Conservation (phyloP, 2,888 invertebrate genomes). For the Agonopterix alstromeriana region DNA sequence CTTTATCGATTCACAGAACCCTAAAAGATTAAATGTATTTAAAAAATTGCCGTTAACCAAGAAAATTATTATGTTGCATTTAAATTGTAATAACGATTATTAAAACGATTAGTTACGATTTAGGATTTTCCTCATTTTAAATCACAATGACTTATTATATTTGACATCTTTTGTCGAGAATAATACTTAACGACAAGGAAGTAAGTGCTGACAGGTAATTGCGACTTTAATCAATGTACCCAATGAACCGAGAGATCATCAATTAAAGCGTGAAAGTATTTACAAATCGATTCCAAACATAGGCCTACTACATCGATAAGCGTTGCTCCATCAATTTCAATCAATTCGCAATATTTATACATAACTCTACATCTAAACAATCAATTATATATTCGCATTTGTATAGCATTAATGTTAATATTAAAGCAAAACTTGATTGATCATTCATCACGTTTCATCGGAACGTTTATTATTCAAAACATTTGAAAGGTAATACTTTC, state of each 20-base stretch:
- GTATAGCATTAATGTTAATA: slow-evolving; percentile 10
- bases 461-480: slow-evolving; percentile 3
- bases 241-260: neutral
- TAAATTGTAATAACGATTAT: too few relatives aligned
- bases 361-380: slow-evolving; percentile 1
- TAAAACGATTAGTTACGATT: too few relatives aligned
- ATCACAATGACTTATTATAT: too few relatives aligned
- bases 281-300: slow-evolving; percentile 11
- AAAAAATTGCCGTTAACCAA: too few relatives aligned
- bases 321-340: slow-evolving; percentile 2
- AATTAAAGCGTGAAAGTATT: slow-evolving; percentile 13
- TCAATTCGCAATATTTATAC: slow-evolving; percentile 12
- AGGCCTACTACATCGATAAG: slow-evolving; percentile 1
- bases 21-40: too few relatives aligned
- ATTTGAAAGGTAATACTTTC: slow-evolving; percentile 15
- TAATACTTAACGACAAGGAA: neutral
- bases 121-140: too few relatives aligned
- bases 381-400: slow-evolving; percentile 13
- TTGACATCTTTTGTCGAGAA: too few relatives aligned
- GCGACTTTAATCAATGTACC: neutral
- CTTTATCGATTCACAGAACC: too few relatives aligned
- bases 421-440: slow-evolving; percentile 11
- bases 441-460: slow-evolving; percentile 6
- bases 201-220: neutral
- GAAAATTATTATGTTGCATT: too few relatives aligned